Evolutionary conservation across 2,888 invertebrate species (phyloP).

Genomic region (Sesamia inferens): DNA sequence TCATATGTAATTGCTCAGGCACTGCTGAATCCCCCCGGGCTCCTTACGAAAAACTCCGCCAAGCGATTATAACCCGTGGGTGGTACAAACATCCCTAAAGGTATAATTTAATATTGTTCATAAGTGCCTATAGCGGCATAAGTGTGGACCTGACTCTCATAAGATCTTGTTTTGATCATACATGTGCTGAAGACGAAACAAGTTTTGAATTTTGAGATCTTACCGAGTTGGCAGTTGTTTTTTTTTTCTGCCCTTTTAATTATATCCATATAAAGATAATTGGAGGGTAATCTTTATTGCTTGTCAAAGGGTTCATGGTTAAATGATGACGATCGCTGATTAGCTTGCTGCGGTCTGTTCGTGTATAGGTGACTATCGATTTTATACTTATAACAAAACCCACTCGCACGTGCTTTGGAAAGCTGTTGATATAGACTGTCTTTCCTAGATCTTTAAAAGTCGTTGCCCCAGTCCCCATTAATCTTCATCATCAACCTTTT

Average conservation of each 20-base stretch:
- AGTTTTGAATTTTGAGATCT: constrained; percentile 1
- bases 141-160: constrained; percentile 10
- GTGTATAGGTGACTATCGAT: neutral
- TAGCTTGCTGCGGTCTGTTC: neutral
- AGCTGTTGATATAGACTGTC: neutral
- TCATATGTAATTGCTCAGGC: constrained; percentile 85
- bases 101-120: constrained; percentile 45
- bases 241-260: constrained; percentile 30
- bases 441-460: neutral
- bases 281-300: constrained; percentile 1
- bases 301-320: neutral
- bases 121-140: constrained; percentile 11
- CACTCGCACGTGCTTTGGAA: neutral
- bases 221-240: neutral
- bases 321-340: neutral
- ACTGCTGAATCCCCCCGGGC: constrained; percentile 74
- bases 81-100: constrained; percentile 52
- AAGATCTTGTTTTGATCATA: constrained; percentile 34
- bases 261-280: constrained; percentile 7
- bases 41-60: constrained; percentile 67
- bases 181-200: constrained; percentile 8
- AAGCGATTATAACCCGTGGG: constrained; percentile 72
- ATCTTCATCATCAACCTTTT: too few species aligned
- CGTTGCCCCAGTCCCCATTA: too few species aligned
- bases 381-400: neutral